A percentile compares a stretch with the other conserved stretches of the same genome.
phyloP scores from a whole-genome alignment of 2,113 vertebrate species.

The Indri indri region DNA sequence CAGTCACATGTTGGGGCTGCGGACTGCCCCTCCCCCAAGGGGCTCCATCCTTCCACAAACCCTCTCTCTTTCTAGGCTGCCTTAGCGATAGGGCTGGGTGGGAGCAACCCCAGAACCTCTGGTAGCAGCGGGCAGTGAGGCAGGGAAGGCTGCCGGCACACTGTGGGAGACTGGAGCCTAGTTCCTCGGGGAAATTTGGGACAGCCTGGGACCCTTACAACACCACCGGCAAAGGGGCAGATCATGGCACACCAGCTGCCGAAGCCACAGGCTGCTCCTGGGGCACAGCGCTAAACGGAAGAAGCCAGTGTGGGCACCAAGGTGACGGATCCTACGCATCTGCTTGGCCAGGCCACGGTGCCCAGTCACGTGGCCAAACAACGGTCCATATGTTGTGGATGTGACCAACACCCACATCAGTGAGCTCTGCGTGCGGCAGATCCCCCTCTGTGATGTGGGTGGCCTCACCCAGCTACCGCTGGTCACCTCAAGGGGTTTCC shows the following conservation, averaged over 20 bases:
- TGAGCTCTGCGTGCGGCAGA: neutral
- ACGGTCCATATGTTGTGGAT: neutral
- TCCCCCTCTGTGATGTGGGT: neutral
- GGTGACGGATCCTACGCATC: neutral
- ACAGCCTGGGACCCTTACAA: too few relatives aligned
- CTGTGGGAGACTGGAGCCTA: neutral
- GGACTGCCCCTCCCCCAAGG: neutral
- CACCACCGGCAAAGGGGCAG: too few relatives aligned
- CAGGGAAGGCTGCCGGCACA: neutral
- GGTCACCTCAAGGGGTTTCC: neutral
- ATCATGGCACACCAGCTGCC: too few relatives aligned
- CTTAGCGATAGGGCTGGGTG: neutral
- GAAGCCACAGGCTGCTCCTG: neutral
- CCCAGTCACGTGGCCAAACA: neutral
- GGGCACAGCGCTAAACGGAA: neutral
- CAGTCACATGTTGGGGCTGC: too few relatives aligned
- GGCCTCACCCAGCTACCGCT: neutral
- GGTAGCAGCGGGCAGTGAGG: neutral
- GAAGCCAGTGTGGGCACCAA: neutral
- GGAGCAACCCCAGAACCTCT: neutral
- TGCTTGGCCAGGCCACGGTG: fast-evolving
- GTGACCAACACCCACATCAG: fast-evolving
- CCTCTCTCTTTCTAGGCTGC: neutral
- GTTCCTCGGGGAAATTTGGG: too few relatives aligned
- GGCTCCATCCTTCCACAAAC: neutral